Evolutionary conservation across 2,113 vertebrate species (phyloP).

Genomic region (Hemibagrus wyckioides): DNA sequence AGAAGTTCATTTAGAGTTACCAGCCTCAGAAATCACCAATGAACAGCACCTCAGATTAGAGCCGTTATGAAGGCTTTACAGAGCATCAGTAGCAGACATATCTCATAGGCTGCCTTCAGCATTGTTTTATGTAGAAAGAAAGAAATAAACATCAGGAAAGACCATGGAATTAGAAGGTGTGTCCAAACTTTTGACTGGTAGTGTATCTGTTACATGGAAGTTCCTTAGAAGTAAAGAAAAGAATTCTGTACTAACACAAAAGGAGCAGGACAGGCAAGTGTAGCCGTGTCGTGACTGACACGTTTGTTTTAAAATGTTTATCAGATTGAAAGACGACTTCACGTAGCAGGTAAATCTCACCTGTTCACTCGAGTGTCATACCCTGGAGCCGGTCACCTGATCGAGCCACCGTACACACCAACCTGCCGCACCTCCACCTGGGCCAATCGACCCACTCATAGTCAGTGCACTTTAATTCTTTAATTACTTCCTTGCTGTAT

Average conservation of each 20-base stretch:
- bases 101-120: too few relatives aligned
- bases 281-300: neutral
- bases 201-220: too few relatives aligned
- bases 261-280: neutral
- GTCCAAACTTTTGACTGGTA: too few relatives aligned
- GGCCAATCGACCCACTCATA: conserved; percentile 55
- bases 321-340: conserved; percentile 65
- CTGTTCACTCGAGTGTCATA: conserved; percentile 67
- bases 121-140: too few relatives aligned
- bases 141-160: too few relatives aligned
- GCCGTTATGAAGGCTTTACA: too few relatives aligned
- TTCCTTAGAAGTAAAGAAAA: too few relatives aligned
- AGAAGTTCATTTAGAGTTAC: too few relatives aligned
- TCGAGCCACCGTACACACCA: conserved; percentile 69
- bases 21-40: too few relatives aligned
- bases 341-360: conserved; percentile 61
- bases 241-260: neutral
- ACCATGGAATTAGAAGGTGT: too few relatives aligned
- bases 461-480: conserved; percentile 46
- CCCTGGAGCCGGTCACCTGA: conserved; percentile 70
- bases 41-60: too few relatives aligned
- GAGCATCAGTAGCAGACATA: too few relatives aligned
- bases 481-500: neutral
- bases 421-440: conserved; percentile 49
- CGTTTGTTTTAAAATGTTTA: neutral